These are phyloP conservation scores for Wiebesia pumilae DNA, from an alignment of 1,140 invertebrate genomes.

Conservation along the genomic window DNA sequence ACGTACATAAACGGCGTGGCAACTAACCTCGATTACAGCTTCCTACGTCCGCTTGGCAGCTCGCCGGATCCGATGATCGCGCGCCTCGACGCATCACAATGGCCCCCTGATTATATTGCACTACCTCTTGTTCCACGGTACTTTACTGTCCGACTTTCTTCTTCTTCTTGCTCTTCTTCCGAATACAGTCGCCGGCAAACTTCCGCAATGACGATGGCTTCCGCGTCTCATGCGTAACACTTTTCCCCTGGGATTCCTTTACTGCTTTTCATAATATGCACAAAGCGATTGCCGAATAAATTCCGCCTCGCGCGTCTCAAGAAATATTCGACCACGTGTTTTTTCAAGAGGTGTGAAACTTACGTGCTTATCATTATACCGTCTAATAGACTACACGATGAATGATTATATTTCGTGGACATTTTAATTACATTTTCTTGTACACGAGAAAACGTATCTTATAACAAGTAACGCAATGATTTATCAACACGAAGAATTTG, in stretches of 20 bases:
- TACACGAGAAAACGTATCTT: background rate
- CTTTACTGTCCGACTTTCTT: background rate
- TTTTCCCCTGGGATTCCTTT: background rate
- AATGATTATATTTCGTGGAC: no score
- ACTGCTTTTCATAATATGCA: constrained; percentile 3
- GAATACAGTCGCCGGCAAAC: background rate
- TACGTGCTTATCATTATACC: background rate
- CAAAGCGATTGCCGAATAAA: no score
- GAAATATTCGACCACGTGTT: background rate
- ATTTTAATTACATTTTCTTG: background rate
- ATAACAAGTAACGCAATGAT: background rate
- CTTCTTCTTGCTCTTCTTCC: background rate
- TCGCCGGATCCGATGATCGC: constrained; percentile 58
- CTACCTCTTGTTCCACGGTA: constrained; percentile 10
- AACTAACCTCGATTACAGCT: constrained; percentile 68
- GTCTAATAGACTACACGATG: no score
- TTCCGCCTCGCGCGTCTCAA: background rate
- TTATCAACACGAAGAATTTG: background rate
- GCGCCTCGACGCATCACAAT: constrained; percentile 50
- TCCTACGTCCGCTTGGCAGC: constrained; percentile 65
- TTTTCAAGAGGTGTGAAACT: background rate
- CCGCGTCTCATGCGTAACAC: background rate
- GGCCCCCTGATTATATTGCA: background rate
- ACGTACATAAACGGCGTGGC: constrained; percentile 23
- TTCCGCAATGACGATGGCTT: background rate